These are phyloP conservation scores for Darevskia mixta DNA, from an alignment of 2,797 vertebrate species.

Conservation along the genomic window DNA sequence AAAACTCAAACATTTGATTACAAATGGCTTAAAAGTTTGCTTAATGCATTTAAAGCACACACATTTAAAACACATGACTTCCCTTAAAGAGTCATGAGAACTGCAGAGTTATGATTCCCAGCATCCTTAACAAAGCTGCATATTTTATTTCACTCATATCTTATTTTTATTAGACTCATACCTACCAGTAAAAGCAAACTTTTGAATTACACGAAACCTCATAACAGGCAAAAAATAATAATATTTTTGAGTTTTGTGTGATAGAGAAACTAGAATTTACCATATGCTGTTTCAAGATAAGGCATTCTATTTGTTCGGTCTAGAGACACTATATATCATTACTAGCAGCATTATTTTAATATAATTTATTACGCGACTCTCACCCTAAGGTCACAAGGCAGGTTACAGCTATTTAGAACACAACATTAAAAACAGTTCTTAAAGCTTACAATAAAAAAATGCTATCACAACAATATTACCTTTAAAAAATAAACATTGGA, in stretches of 20 bases:
- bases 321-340: too few relatives aligned
- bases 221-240: not conserved
- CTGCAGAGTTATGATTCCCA: too few relatives aligned
- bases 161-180: not conserved
- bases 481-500: not conserved
- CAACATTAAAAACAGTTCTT: too few relatives aligned
- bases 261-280: not conserved
- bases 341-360: too few relatives aligned
- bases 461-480: not conserved
- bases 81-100: too few relatives aligned
- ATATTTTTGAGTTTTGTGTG: not conserved
- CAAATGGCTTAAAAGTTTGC: not conserved
- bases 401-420: too few relatives aligned
- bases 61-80: too few relatives aligned
- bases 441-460: too few relatives aligned
- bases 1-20: not conserved
- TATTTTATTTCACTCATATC: too few relatives aligned
- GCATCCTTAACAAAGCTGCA: too few relatives aligned
- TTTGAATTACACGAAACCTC: not conserved
- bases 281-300: not conserved
- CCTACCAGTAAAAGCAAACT: not conserved
- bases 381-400: too few relatives aligned
- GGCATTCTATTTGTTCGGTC: not conserved
- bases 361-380: too few relatives aligned
- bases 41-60: not conserved